Conservation (phyloP, 2,113 vertebrate genomes). For the Leucosticte australis region DNA sequence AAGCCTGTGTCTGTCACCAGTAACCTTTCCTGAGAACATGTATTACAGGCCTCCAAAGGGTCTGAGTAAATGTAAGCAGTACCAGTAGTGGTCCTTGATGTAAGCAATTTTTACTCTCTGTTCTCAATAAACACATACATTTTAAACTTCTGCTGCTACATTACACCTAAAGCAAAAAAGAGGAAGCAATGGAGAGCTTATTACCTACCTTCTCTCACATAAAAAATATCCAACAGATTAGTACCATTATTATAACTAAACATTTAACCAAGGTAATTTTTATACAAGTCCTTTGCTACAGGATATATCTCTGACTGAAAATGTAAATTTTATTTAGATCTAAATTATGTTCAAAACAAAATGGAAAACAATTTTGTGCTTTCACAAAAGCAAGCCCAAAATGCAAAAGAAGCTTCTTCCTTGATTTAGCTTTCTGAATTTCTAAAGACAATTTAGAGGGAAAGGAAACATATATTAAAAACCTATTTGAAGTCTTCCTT, state of each 20-base stretch:
- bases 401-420: neutral
- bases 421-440: neutral
- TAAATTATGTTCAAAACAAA: neutral
- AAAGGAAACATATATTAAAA: neutral
- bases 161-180: neutral
- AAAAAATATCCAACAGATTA: neutral
- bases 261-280: neutral
- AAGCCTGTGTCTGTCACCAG: neutral
- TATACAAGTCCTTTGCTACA: neutral
- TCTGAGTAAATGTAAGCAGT: neutral
- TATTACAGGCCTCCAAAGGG: neutral
- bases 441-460: neutral
- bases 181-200: neutral
- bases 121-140: neutral
- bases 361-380: neutral
- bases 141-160: neutral
- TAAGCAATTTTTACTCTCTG: neutral
- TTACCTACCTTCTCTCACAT: neutral
- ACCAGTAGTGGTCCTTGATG: neutral
- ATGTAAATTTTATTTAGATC: neutral
- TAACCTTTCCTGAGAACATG: neutral
- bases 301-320: neutral
- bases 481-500: neutral
- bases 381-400: slow-evolving; percentile 8
- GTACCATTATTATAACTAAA: neutral